Conservation (phyloP, 2,888 invertebrate species). For the Nebria brevicollis region DNA sequence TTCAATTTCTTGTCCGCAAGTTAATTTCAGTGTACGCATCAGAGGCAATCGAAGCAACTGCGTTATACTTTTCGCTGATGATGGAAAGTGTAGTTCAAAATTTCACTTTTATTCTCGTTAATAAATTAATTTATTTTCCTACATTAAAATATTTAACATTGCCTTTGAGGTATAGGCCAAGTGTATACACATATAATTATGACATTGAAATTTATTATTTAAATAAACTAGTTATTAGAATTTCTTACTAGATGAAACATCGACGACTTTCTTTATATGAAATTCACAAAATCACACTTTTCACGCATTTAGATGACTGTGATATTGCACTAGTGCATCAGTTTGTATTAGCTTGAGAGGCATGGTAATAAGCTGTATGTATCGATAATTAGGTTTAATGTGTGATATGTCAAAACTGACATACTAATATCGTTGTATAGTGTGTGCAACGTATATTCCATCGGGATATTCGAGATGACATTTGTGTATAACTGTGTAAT, state of each 20-base stretch:
- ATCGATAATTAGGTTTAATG: conserved; percentile 15
- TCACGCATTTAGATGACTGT: too few species aligned
- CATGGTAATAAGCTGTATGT: not conserved
- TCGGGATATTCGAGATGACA: conserved; percentile 9
- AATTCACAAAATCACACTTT: too few species aligned
- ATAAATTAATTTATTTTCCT: not conserved
- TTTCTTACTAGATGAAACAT: not conserved
- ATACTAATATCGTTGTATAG: not conserved
- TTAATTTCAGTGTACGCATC: not conserved
- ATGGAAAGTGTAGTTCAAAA: not conserved
- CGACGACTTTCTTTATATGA: too few species aligned
- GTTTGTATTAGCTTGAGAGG: not conserved
- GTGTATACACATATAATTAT: not conserved
- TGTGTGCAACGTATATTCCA: conserved; percentile 2
- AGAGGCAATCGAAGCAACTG: not conserved
- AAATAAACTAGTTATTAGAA: not conserved
- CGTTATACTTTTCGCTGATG: not conserved
- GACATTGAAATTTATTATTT: not conserved
- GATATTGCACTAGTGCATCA: not conserved
- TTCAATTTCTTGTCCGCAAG: not conserved
- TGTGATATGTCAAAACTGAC: not conserved
- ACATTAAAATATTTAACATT: not conserved
- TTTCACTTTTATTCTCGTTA: not conserved
- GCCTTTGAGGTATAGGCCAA: not conserved
- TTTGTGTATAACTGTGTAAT: not conserved